Evolutionary conservation across 1,140 invertebrate species (phyloP), one percentile per base, ranked within the genome.

Genomic region (Musca domestica): DNA sequence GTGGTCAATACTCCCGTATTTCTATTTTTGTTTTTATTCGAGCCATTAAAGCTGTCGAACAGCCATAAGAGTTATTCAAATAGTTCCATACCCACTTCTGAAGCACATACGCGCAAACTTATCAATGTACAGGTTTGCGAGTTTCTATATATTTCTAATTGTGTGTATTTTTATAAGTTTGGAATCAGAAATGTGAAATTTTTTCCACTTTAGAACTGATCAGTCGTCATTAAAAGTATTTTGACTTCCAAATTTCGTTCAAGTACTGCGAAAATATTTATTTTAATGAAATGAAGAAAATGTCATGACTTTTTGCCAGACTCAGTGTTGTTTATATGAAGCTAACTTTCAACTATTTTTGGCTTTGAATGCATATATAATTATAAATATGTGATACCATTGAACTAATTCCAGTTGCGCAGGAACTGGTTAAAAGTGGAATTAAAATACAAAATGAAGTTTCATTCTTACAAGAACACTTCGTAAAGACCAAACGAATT

Each of bases 181-280:
- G 70, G 74, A 78, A 77, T 78, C 75, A 75, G 77, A 78, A 56
- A 10, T 27, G 12, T 79, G 77, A 79, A 79, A 79, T 76, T 76
- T 73, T 79, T 79, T 79, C 77, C 77, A 79, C 77, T 79, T 76
- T 41, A 73, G 72, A 72, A 75, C 75, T 79, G 73, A 79, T 79
- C 77, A 79, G 79, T 77, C 77, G 77, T 76, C 77, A 79, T 79
- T 79, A 79, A 79, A 76, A 79, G 77, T 77, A 71, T 75, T 79
- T 79, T 79, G 77, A 79, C 77, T 79, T 71, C 71, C 54, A 74
- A 75, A 41, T 41, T 9, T 10, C 4, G 34, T 41, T 41, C 34
- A 41, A 41, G 34, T 41, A 41, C 34, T 41, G 34, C 34, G 10
- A 41, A 41, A 41, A 41, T 41, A 10, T 41, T 41, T 41, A 41